Percentiles rank a stretch among this genome's conserved stretches.
Conservation (phyloP, 2,888 invertebrate genomes). For the Tholera decimalis region DNA sequence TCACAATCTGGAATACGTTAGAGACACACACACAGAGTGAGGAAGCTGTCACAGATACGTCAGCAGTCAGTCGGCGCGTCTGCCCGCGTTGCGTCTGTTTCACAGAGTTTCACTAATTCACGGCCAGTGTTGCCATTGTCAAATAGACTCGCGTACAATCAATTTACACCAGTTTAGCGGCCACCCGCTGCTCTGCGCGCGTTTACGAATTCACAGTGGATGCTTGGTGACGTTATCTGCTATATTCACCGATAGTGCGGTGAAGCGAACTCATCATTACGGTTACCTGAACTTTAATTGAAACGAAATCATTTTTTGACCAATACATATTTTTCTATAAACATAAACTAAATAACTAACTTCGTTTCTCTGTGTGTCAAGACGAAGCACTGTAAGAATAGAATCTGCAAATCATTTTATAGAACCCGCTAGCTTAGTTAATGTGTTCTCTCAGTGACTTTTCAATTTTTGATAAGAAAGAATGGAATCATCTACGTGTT, state of each 20-base stretch:
- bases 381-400: background rate
- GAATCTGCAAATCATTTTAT: too few relatives aligned
- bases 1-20: background rate
- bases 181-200: background rate
- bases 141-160: constrained; percentile 34
- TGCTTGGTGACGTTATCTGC: background rate
- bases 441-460: too few relatives aligned
- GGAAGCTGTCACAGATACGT: background rate
- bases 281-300: background rate
- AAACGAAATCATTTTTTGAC: background rate
- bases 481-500: too few relatives aligned
- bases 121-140: constrained; percentile 18
- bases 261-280: constrained; percentile 2
- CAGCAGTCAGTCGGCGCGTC: background rate
- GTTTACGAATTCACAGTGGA: constrained; percentile 29
- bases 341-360: background rate
- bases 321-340: background rate
- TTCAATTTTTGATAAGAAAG: too few relatives aligned
- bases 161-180: constrained; percentile 32
- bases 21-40: background rate
- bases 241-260: constrained; percentile 11
- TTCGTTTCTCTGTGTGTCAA: background rate
- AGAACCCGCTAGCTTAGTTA: too few relatives aligned
- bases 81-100: background rate
- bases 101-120: constrained; percentile 6